These are phyloP conservation scores for Polydrusus tereticollis DNA, from an alignment of 2,888 invertebrate genomes.

Conservation along the genomic window DNA sequence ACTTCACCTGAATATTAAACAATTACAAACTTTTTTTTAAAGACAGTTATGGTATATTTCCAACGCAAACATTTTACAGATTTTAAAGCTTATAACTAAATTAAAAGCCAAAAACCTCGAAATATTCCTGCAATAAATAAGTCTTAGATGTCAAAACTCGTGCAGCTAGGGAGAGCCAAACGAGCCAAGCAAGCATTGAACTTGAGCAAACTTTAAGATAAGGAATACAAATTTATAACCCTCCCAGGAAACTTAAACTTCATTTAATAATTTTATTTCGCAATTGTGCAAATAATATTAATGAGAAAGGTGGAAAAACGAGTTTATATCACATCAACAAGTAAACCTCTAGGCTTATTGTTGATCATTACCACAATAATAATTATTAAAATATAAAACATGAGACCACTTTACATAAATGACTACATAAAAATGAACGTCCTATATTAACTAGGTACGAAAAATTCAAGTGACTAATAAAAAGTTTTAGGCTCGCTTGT, in stretches of 20 bases:
- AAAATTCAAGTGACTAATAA: background rate
- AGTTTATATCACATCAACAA: too few relatives aligned
- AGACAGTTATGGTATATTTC: slow-evolving; percentile 3
- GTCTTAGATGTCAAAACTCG: slow-evolving; percentile 32
- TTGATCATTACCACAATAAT: too few relatives aligned
- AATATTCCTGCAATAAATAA: slow-evolving; percentile 33
- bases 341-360: too few relatives aligned
- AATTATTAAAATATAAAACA: too few relatives aligned
- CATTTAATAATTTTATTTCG: background rate
- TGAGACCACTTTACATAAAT: too few relatives aligned
- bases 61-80: slow-evolving; percentile 22
- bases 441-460: background rate
- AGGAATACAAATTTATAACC: slow-evolving; percentile 33
- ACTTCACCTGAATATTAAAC: too few relatives aligned
- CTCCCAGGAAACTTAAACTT: background rate
- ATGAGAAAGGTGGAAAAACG: too few relatives aligned
- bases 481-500: slow-evolving; percentile 7
- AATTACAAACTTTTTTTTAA: too few relatives aligned
- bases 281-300: background rate
- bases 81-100: slow-evolving; percentile 12
- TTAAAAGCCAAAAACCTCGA: slow-evolving; percentile 12
- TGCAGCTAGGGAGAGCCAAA: slow-evolving; percentile 12
- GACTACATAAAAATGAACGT: too few relatives aligned
- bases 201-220: slow-evolving; percentile 18
- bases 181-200: slow-evolving; percentile 10